Base-by-base conservation (phyloP, 2,888 invertebrate species). In the Netelia melanura region DNA sequence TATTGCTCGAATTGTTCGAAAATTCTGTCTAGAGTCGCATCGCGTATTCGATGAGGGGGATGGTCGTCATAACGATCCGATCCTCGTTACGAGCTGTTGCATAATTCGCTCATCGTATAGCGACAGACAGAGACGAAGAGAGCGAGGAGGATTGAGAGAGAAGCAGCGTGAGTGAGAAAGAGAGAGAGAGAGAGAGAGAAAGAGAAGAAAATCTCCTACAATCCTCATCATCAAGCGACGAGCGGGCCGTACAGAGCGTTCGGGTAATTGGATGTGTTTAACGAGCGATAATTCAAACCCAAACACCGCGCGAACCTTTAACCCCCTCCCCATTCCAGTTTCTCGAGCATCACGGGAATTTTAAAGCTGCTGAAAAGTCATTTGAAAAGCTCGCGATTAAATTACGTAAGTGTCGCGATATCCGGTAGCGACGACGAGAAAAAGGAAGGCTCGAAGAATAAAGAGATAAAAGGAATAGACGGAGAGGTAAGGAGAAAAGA, bases 261-360 rank as follows among this genome's bases (percentile, higher is more conserved):
- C 62, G 25, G 23, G 65, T 78, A 83, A 83, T 78, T 83, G 78
- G 74, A 78, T 68, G 62, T 78, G 72, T 67, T 64, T 64, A 68
- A 78, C 68, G 74, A 78, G 78, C 72, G 61, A 65, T 83, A 78
- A 83, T 83, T 78, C 62, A 52, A 62, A 54, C 30, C 30, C 74
- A 83, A 78, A 76, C 30, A 75, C 58, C 64, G 67, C 30, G 17
- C 21, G 54, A 64, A 56, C 80, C 84, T 89, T 88, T 86, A 87
- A 89, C 84, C 74, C 21, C 21, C 17, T 14, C 48, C 17, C 48
- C 14, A 10, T 48, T 52, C 25, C 14, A 10, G 11, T 52, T 43
- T 30, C 8, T 72, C 61, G 52, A 58, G 17, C 25, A 54, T 10
- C 48, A 11, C 14, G 48, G 11, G 11, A 14, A 10, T 48, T 48